Conservation (phyloP, 1,140 invertebrate species). For the Akabosia matsudoensis region DNA sequence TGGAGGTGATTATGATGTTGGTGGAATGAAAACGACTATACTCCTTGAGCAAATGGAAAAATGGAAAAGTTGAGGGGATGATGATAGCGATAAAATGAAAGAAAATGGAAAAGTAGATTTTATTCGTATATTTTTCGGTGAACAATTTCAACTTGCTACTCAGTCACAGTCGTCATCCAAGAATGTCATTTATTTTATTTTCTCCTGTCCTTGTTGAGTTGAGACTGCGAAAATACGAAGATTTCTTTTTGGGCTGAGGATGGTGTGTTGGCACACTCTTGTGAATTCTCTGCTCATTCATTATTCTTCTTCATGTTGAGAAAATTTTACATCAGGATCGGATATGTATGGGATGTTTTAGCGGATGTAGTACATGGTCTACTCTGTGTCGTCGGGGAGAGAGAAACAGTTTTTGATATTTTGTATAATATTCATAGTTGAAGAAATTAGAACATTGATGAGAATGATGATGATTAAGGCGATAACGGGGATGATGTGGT, state of each 20-base stretch:
- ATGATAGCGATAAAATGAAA: neutral
- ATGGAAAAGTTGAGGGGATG: neutral
- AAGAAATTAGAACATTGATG: conserved; percentile 32
- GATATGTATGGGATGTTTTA: neutral
- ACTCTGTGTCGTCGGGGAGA: neutral
- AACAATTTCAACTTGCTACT: neutral
- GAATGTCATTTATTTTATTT: conserved; percentile 16
- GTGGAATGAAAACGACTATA: neutral
- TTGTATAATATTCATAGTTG: neutral
- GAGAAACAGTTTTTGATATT: neutral
- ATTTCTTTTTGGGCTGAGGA: neutral
- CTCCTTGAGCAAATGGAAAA: neutral
- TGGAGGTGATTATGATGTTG: neutral
- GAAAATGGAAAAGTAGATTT: neutral
- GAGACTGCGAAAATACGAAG: no score
- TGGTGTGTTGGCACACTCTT: conserved; percentile 19
- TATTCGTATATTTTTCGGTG: neutral
- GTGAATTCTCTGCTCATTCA: conserved; percentile 20
- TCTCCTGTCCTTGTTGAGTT: no score
- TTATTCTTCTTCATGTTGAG: conserved; percentile 20
- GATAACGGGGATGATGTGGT: neutral
- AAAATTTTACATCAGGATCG: neutral
- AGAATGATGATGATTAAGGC: conserved; percentile 27
- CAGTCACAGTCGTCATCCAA: neutral
- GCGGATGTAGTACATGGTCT: neutral